These are phyloP conservation scores for Bombus waltoni DNA, from an alignment of 1,140 invertebrate genomes.

Conservation along the genomic window DNA sequence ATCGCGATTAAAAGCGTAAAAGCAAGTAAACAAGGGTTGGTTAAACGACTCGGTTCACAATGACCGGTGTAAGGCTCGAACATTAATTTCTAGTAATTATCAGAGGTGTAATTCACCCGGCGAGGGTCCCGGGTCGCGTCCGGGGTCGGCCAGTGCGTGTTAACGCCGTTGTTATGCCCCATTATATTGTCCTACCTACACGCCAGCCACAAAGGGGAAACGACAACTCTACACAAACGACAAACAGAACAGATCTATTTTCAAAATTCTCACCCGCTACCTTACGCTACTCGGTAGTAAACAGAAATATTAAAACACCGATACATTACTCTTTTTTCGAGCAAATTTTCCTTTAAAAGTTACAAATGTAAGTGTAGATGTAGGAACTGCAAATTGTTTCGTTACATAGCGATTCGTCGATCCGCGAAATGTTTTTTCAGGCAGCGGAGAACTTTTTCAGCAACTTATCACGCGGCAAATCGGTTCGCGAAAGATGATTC, in stretches of 20 bases:
- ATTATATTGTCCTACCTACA: conserved; percentile 78
- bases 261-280: conserved; percentile 45
- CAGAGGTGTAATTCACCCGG: conserved; percentile 80
- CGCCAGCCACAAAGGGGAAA: conserved; percentile 41
- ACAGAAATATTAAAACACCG: not conserved
- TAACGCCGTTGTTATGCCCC: conserved; percentile 83
- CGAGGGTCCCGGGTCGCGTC: conserved; percentile 79
- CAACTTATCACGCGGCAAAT: not conserved
- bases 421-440: conserved; percentile 1
- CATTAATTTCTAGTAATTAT: conserved; percentile 83
- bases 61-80: conserved; percentile 70
- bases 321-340: not conserved
- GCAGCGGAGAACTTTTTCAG: not conserved
- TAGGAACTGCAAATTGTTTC: not conserved
- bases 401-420: not conserved
- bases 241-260: conserved; percentile 47
- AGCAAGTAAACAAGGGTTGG: conserved; percentile 55
- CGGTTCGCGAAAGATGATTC: conserved; percentile 50
- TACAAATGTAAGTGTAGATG: not conserved
- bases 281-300: not conserved
- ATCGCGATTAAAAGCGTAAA: conserved; percentile 54
- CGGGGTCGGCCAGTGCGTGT: conserved; percentile 79
- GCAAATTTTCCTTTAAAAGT: not conserved
- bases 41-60: conserved; percentile 60
- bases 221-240: conserved; percentile 41